Evolutionary conservation across 1,140 invertebrate species (phyloP), one percentile per base, ranked within the genome.

Genomic region (Samia ricini): DNA sequence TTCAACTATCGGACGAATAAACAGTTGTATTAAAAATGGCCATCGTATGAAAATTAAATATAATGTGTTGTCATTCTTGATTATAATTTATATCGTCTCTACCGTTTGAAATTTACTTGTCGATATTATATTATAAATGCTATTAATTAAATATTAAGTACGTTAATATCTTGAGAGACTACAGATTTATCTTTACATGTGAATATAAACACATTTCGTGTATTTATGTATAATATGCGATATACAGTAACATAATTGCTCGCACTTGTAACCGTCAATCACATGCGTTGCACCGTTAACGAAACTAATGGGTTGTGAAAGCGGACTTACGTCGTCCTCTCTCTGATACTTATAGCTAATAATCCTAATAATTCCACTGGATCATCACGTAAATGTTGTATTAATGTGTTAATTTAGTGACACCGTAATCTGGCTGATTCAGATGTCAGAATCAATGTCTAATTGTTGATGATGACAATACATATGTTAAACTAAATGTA

Each of bases 231-330:
- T 42, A 42, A 42, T 42, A 42, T 42, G n/a, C 33, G 33, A 12
- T 42, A 15, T 15, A 42, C 10, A 42, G 63, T 62, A 68, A 77
- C 76, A 71, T 76, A 83, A 83, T 86, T 86, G 80, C 72, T 60
- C 63, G 58, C 67, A 64, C 72, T 73, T 83, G 81, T 78, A 76
- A 61, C 60, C 72, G 76, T 83, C 84, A 82, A 80, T 87, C 79
- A 81, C 60, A 70, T 61, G 65, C 62, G 65, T 42, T 42, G 33
- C 67, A 62, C 61, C 66, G 69, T 71, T 62, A 61, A 63, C 58
- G 64, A 69, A 73, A 76, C 74, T 81, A 80, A 81, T 79, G 74
- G 72, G 64, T 61, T 70, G 50, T 61, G 62, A 61, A 72, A 12
- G 33, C 33, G 33, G 33, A 42, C 33, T 42, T 42, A 42, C 33